Evolutionary conservation across 2,113 vertebrate species (phyloP).

Genomic region (Alligator mississippiensis): DNA sequence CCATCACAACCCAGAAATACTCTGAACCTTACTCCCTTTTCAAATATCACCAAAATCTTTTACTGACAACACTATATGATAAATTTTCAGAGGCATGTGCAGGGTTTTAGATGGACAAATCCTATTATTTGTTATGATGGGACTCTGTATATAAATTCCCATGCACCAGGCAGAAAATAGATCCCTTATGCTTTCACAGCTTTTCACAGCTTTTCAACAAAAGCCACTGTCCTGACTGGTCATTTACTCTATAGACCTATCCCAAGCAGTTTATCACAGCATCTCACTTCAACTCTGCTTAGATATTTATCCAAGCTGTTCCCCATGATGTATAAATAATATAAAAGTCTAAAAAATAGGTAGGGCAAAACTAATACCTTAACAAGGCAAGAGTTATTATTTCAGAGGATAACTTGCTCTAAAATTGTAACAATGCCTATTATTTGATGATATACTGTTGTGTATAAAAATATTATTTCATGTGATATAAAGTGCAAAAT

Average conservation of each 20-base stretch:
- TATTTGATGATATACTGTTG: background rate
- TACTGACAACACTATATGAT: background rate
- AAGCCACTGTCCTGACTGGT: background rate
- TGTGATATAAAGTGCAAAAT: background rate
- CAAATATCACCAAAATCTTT: background rate
- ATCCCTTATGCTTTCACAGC: background rate
- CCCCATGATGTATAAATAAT: background rate
- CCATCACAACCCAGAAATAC: background rate
- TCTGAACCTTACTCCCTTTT: background rate
- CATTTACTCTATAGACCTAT: background rate
- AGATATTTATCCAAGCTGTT: background rate
- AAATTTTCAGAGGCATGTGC: background rate
- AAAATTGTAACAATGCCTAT: background rate
- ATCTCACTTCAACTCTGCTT: background rate
- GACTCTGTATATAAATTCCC: background rate
- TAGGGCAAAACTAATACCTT: background rate
- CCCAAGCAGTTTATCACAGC: background rate
- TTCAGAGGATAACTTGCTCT: background rate
- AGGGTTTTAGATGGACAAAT: background rate
- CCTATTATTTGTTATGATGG: constrained; percentile 17
- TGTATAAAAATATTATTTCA: background rate
- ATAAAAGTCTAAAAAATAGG: background rate
- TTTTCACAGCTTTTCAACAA: constrained; percentile 27
- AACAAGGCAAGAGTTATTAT: background rate
- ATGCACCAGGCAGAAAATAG: constrained; percentile 8